phyloP scores from a whole-genome alignment of 2,113 vertebrate genomes.

The Dasyprocta punctata region DNA sequence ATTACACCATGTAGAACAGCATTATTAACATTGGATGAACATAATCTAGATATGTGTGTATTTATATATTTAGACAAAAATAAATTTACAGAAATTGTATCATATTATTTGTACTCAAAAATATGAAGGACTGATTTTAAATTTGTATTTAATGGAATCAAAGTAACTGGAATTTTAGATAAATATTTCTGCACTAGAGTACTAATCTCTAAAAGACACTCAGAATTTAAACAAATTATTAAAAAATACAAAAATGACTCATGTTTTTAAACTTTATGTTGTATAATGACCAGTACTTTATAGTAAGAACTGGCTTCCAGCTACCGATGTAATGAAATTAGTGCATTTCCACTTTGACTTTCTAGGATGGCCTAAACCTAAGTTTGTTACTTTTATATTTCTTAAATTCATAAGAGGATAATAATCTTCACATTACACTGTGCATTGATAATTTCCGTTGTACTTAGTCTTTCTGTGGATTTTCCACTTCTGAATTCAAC shows the following conservation, averaged over 20 bases:
- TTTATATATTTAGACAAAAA: not conserved
- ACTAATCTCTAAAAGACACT: not conserved
- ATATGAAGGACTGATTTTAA: not conserved
- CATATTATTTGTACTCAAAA: not conserved
- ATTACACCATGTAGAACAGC: not conserved
- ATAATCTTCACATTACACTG: not conserved
- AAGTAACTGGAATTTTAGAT: not conserved
- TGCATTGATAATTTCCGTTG: not conserved
- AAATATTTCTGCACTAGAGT: not conserved
- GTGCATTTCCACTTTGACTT: not conserved
- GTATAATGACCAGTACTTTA: not conserved
- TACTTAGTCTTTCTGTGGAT: not conserved
- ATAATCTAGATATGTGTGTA: not conserved
- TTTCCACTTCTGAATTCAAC: not conserved
- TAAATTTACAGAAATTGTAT: not conserved
- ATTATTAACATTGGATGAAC: not conserved
- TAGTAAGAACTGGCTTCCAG: not conserved
- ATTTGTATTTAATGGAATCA: not conserved
- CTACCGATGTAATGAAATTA: not conserved
- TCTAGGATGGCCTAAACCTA: not conserved
- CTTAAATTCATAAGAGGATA: not conserved
- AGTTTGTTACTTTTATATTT: conserved; percentile 8
- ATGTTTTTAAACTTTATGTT: not conserved
- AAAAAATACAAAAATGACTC: not conserved
- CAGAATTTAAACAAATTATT: not conserved